Conservation (phyloP, 2,113 vertebrate genomes). For the Struthidea cinerea region DNA sequence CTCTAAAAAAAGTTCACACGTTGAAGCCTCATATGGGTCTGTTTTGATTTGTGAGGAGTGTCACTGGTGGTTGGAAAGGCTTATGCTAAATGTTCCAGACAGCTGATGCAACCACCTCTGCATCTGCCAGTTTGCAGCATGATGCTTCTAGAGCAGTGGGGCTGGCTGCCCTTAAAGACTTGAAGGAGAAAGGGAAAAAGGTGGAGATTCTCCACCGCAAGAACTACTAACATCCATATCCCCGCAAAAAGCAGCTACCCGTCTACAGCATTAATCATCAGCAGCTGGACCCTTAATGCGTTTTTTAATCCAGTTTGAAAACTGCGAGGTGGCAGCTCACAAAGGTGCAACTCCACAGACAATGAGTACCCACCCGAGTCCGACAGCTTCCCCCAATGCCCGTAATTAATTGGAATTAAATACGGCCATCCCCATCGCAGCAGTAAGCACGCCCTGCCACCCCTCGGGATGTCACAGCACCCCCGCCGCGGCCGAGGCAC, state of each 20-base stretch:
- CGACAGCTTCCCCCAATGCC: background rate
- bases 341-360: background rate
- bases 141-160: constrained; percentile 55
- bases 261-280: background rate
- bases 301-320: background rate
- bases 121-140: constrained; percentile 51
- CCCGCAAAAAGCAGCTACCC: background rate
- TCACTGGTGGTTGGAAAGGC: constrained; percentile 36
- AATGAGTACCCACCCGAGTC: background rate
- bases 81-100: constrained; percentile 53
- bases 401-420: background rate
- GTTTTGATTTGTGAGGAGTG: constrained; percentile 53
- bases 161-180: constrained; percentile 17
- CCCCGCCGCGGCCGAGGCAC: background rate
- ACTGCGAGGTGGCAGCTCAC: background rate
- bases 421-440: background rate
- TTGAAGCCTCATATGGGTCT: constrained; percentile 50
- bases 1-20: constrained; percentile 58
- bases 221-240: background rate
- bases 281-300: background rate
- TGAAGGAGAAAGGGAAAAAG: background rate
- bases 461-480: background rate
- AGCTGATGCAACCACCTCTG: constrained; percentile 55
- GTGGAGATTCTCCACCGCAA: background rate
- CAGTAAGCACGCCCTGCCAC: background rate